These are phyloP conservation scores for Phoenicopterus ruber DNA, from an alignment of 2,113 vertebrate genomes.

Conservation along the genomic window DNA sequence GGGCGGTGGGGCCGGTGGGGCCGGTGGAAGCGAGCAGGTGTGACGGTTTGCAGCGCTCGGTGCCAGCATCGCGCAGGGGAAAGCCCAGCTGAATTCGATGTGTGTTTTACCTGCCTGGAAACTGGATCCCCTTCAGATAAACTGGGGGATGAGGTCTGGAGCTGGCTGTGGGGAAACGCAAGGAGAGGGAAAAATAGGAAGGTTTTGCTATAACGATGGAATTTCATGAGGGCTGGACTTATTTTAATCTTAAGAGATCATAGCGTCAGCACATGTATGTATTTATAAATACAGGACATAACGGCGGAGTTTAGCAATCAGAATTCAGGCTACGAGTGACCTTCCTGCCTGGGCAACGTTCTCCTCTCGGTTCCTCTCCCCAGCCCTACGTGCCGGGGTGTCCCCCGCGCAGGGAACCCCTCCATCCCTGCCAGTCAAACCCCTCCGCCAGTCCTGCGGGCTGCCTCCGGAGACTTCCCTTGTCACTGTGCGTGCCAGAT, in stretches of 20 bases:
- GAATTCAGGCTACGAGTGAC: neutral
- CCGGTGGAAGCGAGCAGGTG: neutral
- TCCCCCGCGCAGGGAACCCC: neutral
- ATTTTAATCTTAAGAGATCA: neutral
- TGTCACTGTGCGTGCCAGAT: rapidly evolving
- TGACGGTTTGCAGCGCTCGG: rapidly evolving
- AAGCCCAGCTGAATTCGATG: neutral
- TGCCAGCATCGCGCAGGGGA: neutral
- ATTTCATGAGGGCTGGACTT: neutral
- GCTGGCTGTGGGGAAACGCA: neutral
- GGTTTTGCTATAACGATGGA: neutral
- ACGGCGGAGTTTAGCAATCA: neutral
- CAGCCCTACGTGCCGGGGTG: rapidly evolving
- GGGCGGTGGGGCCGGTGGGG: neutral
- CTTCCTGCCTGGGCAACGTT: neutral
- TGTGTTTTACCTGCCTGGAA: neutral
- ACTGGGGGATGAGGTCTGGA: neutral
- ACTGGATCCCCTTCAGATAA: neutral
- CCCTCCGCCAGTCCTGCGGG: too few species aligned
- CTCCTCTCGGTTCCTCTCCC: neutral
- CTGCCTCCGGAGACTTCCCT: rapidly evolving
- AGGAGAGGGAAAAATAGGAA: neutral
- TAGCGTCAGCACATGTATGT: neutral
- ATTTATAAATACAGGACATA: neutral
- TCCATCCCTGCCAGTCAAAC: neutral